These are phyloP conservation scores for Hemicordylus capensis DNA, from an alignment of 2,113 vertebrate genomes.

Conservation along the genomic window DNA sequence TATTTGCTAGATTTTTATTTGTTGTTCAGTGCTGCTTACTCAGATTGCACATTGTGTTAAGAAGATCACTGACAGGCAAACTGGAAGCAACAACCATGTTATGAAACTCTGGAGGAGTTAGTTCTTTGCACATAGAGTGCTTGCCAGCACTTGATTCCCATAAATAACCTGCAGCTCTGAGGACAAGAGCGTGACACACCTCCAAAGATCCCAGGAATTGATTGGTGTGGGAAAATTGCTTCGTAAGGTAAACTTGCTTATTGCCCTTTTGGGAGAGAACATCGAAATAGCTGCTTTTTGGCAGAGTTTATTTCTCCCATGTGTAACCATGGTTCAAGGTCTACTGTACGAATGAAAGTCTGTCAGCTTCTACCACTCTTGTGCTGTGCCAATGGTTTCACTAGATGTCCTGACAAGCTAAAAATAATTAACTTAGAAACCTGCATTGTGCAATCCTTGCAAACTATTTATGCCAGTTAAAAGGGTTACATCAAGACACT, in stretches of 20 bases:
- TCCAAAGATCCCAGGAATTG: background rate
- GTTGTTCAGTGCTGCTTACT: background rate
- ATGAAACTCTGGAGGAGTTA: background rate
- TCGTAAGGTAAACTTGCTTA: rapidly evolving
- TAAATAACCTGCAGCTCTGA: background rate
- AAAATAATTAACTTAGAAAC: conserved; percentile 63
- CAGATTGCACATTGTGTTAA: background rate
- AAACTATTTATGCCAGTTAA: conserved; percentile 45
- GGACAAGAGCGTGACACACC: background rate
- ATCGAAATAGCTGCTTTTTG: background rate
- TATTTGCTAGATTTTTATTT: background rate
- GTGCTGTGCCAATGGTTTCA: conserved; percentile 20
- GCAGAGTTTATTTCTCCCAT: background rate
- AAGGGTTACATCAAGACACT: background rate
- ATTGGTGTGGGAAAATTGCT: background rate
- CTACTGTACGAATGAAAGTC: background rate
- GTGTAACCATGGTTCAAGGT: background rate
- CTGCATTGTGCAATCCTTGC: conserved; percentile 52
- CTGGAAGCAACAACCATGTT: background rate
- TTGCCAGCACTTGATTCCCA: background rate
- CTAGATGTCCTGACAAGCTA: conserved; percentile 37
- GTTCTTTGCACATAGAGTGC: background rate
- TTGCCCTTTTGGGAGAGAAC: background rate
- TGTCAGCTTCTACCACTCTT: conserved; percentile 1
- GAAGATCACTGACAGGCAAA: background rate